These are phyloP conservation scores for Scartelaos histophorus DNA, from an alignment of 2,113 vertebrate species.

Conservation along the genomic window DNA sequence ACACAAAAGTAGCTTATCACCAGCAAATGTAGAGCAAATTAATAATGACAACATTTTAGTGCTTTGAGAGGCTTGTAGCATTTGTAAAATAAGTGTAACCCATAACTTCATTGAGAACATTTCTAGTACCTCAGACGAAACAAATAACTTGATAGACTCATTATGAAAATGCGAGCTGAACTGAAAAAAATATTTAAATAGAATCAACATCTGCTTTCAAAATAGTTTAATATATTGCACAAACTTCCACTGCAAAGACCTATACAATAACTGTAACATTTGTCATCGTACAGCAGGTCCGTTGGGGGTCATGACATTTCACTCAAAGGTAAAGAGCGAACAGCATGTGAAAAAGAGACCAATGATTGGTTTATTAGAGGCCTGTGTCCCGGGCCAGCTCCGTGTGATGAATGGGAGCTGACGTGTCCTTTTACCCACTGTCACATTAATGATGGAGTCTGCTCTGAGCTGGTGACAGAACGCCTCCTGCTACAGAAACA, in stretches of 20 bases:
- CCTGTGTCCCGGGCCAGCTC: conserved; percentile 47
- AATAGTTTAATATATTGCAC: conserved; percentile 8
- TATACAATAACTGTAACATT: conserved; percentile 25
- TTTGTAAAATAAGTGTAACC: no score
- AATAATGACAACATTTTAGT: no score
- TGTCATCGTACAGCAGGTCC: conserved; percentile 36
- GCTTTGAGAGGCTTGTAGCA: no score
- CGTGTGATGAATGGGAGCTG: conserved; percentile 68
- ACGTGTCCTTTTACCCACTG: conserved; percentile 74
- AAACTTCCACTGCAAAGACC: conserved; percentile 25
- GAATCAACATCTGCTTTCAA: background rate
- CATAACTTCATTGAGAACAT: no score
- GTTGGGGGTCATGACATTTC: conserved; percentile 16
- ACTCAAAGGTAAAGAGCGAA: conserved; percentile 32
- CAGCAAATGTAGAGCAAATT: no score
- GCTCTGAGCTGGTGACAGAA: conserved; percentile 65
- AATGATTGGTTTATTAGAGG: conserved; percentile 71
- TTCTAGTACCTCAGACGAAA: no score
- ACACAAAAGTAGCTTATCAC: no score
- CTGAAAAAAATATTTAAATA: no score
- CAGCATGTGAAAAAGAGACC: conserved; percentile 32
- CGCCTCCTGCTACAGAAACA: conserved; percentile 45
- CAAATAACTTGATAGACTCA: no score
- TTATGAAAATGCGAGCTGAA: no score
- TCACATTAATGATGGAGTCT: conserved; percentile 72